A percentile compares a stretch with the other conserved stretches of the same genome.
Conservation (phyloP, 2,888 invertebrate genomes). For the Notodonta ziczac region DNA sequence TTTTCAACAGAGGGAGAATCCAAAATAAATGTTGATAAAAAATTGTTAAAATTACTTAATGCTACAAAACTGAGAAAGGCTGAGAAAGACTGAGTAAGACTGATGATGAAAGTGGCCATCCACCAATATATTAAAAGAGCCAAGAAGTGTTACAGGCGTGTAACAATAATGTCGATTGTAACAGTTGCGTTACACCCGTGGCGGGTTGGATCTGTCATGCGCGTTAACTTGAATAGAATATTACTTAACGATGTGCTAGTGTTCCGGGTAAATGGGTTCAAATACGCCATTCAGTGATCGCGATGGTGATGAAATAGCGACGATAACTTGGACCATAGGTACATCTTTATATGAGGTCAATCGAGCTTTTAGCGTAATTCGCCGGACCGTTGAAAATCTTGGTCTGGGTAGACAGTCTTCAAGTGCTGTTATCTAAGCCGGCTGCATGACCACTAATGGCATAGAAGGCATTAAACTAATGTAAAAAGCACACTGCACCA, state of each 20-base stretch:
- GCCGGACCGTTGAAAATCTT: not conserved
- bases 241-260: constrained; percentile 4
- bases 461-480: too few relatives aligned
- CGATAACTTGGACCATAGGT: not conserved
- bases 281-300: not conserved
- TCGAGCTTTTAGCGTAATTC: not conserved
- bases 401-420: too few relatives aligned
- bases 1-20: too few relatives aligned
- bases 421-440: too few relatives aligned
- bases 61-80: not conserved
- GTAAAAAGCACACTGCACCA: too few relatives aligned
- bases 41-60: too few relatives aligned
- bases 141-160: not conserved
- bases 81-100: not conserved
- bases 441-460: too few relatives aligned
- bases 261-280: constrained; percentile 6
- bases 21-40: too few relatives aligned
- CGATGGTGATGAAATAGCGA: not conserved
- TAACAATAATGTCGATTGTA: constrained; percentile 8
- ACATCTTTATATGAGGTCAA: not conserved
- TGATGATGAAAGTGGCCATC: not conserved
- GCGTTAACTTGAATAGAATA: constrained; percentile 5
- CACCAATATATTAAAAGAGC: not conserved
- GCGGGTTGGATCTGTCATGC: constrained; percentile 3
- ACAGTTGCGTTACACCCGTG: constrained; percentile 1